Evolutionary conservation across 2,113 vertebrate species (phyloP).

Genomic region (Serinus canaria): DNA sequence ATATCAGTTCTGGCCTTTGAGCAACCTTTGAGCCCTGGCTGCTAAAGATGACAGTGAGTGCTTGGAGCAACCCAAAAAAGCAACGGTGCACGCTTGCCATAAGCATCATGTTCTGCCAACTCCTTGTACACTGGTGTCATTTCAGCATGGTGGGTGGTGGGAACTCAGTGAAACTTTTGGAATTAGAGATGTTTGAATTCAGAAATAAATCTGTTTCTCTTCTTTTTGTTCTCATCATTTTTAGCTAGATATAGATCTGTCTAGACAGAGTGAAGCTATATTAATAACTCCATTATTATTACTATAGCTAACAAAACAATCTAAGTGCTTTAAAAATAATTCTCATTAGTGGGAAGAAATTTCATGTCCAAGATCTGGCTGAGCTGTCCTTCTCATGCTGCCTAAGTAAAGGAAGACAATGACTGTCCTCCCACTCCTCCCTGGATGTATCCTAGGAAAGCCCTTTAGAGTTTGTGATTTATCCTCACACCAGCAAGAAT

Average conservation of each 20-base stretch:
- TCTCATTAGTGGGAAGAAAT: slow-evolving; percentile 7
- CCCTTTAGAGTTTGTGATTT: not conserved
- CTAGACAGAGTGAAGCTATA: slow-evolving; percentile 27
- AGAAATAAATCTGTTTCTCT: slow-evolving; percentile 22
- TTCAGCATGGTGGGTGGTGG: not conserved
- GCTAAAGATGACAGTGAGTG: not conserved
- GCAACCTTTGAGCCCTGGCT: not conserved
- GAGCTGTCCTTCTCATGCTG: not conserved
- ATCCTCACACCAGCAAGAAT: not conserved
- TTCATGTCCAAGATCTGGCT: slow-evolving; percentile 9
- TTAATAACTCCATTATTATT: slow-evolving; percentile 33
- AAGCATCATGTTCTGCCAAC: not conserved
- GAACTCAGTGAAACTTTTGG: not conserved
- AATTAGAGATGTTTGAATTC: not conserved
- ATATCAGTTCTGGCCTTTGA: not conserved
- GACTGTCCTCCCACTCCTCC: not conserved
- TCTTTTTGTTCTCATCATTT: slow-evolving; percentile 8
- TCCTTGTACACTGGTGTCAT: not conserved
- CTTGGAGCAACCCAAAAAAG: not conserved
- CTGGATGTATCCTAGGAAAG: not conserved
- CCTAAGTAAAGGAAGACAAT: not conserved
- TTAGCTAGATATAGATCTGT: slow-evolving; percentile 29
- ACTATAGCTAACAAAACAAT: slow-evolving; percentile 23
- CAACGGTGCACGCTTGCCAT: not conserved
- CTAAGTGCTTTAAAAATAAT: slow-evolving; percentile 26